Evolutionary conservation across 2,888 invertebrate genomes (phyloP), one percentile per base, ranked within the genome.

Genomic region (Epiblema foenella): DNA sequence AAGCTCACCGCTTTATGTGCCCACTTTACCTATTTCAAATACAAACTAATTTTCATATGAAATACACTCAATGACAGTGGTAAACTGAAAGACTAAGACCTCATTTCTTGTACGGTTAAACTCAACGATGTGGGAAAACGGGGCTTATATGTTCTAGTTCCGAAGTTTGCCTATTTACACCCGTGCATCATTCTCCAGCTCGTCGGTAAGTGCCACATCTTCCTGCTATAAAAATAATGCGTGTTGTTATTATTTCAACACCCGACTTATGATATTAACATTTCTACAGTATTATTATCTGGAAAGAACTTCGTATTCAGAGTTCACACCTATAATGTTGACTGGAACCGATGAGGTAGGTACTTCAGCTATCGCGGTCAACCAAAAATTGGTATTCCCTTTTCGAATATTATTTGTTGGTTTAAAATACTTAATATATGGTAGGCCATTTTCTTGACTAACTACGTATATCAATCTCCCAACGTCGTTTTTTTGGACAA

Each of bases 81-180:
- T 52, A 37, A 39, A 54, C 62, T 68, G 20, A 56, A 17, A 64
- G 24, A n/a, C 52, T 37, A 1, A 8, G 20, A 11, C 37, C 20
- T 20, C 20, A 49, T 33, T 62, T 58, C 10, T 39, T 51, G 37
- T 39, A 33, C 46, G 52, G 15, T 58, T 72, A 49, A 24, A 46
- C 69, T 66, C 63, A 42, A 60, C 18, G 73, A 76, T 75, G 77
- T 76, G 76, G 75, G 76, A 76, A 77, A 82, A 79, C 77, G 78
- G 79, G 83, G 82, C 79, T 84, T 83, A 82, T 80, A 84, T 87
- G 85, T 75, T 80, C 83, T 84, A 86, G 83, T 82, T 84, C 75
- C 77, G 77, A 77, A 79, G 79, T 82, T 77, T 78, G 77, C 78
- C 78, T 79, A 70, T 76, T 82, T 79, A 77, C 80, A 78, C 75